Evolutionary conservation across 2,888 invertebrate genomes (phyloP), one percentile per base, ranked within the genome.

Genomic region (Lasiommata megera): DNA sequence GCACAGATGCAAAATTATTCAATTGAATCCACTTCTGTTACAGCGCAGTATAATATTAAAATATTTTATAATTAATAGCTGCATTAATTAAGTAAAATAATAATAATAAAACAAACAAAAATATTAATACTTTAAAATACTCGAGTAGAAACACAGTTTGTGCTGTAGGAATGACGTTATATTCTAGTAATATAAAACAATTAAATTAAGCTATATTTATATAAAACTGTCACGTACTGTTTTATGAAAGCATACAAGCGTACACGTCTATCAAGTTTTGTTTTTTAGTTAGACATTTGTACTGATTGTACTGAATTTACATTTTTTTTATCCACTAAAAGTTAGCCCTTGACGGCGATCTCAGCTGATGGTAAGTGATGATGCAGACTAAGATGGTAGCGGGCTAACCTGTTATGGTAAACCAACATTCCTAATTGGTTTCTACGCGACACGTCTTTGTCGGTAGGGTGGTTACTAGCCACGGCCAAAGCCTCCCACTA

Each of bases 61-160:
- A 36, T 55, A 28, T 54, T 50, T 40, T 46, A 55, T 63, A 66
- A 68, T 67, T 37, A 76, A 74, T 76, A 77, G 72, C 73, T 76
- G 70, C 68, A 69, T 67, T 67, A 73, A 71, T 67, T 67, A 73
- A 71, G 69, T 72, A 76, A 69, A 66, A 62, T n/a, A n/a, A n/a
- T n/a, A n/a, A n/a, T n/a, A n/a, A n/a, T n/a, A n/a, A n/a, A n/a
- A n/a, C n/a, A n/a, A n/a, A 67, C 74, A 79, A 78, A 56, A 77
- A 79, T 46, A 29, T 77, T 82, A 82, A 83, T 82, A 82, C 82
- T 82, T 80, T 73, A 71, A 77, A 82, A 82, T 81, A 82, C 79
- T 80, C 72, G 68, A 66, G 68, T 66, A 68, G 62, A 61, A 23
- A 67, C 72, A 73, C 68, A 53, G 59, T 65, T 63, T 72, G 72